Conservation (phyloP, 2,113 vertebrate species). For the Nothoprocta perdicaria region DNA sequence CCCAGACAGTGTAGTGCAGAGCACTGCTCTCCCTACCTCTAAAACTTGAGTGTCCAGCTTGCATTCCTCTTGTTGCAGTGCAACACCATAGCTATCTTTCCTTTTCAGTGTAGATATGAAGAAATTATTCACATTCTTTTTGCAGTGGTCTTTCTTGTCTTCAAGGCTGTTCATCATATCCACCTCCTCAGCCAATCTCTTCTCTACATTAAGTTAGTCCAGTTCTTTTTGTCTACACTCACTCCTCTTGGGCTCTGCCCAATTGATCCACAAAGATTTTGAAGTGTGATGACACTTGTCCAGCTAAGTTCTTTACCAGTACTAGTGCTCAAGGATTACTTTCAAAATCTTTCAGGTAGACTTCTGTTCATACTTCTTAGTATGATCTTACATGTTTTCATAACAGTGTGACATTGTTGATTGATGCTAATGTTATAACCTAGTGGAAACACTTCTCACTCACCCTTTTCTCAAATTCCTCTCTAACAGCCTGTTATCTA, state of each 20-base stretch:
- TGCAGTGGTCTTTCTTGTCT: neutral
- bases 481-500: neutral
- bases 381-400: constrained; percentile 31
- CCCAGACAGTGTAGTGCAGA: neutral
- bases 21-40: neutral
- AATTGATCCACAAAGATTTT: neutral
- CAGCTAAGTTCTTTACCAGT: neutral
- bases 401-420: constrained; percentile 10
- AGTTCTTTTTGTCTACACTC: neutral
- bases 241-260: neutral
- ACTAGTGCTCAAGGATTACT: neutral
- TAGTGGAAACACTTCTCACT: constrained; percentile 26
- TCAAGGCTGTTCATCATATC: neutral
- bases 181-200: neutral
- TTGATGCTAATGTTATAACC: constrained; percentile 23
- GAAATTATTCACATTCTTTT: neutral
- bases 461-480: constrained; percentile 37
- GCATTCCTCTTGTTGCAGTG: neutral
- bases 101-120: neutral
- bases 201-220: neutral
- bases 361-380: neutral
- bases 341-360: neutral
- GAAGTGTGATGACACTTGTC: neutral
- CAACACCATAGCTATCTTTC: neutral
- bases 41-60: neutral